Conservation (phyloP, 2,113 vertebrate species). For the Engystomops pustulosus region DNA sequence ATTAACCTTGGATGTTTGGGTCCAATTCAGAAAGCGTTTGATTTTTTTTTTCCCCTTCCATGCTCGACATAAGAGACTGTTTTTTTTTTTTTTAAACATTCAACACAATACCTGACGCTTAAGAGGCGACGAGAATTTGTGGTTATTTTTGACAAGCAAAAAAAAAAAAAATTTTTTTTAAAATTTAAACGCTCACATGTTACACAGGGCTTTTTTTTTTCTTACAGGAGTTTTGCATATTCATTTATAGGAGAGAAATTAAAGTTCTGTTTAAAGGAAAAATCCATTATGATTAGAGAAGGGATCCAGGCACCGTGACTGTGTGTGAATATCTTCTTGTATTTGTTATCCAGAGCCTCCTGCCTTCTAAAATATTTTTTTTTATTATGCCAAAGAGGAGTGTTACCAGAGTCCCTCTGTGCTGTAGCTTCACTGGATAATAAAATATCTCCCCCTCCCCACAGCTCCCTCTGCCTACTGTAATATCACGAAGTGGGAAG, state of each 20-base stretch:
- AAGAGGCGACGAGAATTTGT: slow-evolving; percentile 76
- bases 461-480: no score
- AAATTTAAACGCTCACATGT: slow-evolving; percentile 28
- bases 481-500: no score
- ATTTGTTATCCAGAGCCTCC: no score
- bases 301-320: no score
- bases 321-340: no score
- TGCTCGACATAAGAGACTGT: slow-evolving; percentile 81
- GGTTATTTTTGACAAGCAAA: slow-evolving; percentile 81
- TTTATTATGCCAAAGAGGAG: no score
- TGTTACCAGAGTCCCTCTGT: no score
- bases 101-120: slow-evolving; percentile 82
- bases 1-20: slow-evolving; percentile 99
- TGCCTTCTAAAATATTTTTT: no score
- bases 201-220: slow-evolving; percentile 73
- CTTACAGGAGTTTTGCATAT: no score
- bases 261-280: not conserved
- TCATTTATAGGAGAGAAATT: not conserved
- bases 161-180: slow-evolving; percentile 58
- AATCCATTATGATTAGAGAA: no score
- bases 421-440: no score
- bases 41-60: slow-evolving; percentile 82
- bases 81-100: slow-evolving; percentile 67
- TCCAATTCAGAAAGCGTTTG: slow-evolving; percentile 98
- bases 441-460: no score